Conservation (phyloP, 2,797 vertebrate species). For the Carcharodon carcharias region DNA sequence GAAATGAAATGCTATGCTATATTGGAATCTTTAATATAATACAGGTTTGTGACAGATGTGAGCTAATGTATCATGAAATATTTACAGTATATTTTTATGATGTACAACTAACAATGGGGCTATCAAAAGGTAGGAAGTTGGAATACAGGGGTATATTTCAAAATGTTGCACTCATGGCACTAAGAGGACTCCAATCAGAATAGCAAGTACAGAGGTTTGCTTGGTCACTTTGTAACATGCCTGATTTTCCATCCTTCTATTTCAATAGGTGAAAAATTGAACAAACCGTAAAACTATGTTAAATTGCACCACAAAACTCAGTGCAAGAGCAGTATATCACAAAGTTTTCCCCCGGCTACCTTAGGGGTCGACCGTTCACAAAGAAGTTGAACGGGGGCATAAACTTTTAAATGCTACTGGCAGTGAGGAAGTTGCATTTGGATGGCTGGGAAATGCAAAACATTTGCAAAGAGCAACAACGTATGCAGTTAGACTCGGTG, state of each 20-base stretch:
- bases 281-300: not conserved
- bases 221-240: not conserved
- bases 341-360: not conserved
- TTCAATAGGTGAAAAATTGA: not conserved
- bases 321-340: not conserved
- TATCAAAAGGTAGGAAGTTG: not conserved
- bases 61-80: not conserved
- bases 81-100: not conserved
- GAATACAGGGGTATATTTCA: not conserved
- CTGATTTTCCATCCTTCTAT: slow-evolving; percentile 4
- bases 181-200: not conserved
- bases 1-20: not conserved
- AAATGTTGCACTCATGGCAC: not conserved
- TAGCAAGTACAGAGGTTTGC: not conserved
- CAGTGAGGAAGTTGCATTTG: not conserved
- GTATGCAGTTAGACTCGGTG: not conserved
- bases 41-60: too few species aligned
- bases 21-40: not conserved
- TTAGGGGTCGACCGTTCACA: not conserved
- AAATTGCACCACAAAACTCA: not conserved
- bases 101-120: not conserved
- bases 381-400: not conserved
- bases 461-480: not conserved
- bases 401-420: not conserved
- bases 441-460: not conserved